phyloP scores from a whole-genome alignment of 2,888 invertebrate genomes.

The Drosophila villosipedis region DNA sequence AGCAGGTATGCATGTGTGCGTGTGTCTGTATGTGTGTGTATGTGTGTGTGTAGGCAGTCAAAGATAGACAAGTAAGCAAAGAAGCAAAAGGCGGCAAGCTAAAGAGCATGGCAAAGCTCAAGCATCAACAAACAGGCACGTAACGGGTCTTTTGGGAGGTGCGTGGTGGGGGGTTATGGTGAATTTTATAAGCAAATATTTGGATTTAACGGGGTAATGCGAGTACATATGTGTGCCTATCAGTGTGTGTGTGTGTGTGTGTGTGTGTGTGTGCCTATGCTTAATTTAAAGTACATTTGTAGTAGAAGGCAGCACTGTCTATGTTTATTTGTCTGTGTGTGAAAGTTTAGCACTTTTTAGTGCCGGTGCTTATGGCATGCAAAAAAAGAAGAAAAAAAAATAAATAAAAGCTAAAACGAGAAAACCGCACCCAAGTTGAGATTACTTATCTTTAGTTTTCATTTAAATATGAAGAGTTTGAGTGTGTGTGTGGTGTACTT shows the following conservation, averaged over 20 bases:
- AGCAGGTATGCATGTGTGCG: neutral
- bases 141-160: conserved; percentile 22
- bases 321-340: conserved; percentile 15
- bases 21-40: conserved; percentile 3
- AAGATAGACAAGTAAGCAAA: conserved; percentile 18
- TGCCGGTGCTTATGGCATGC: conserved; percentile 14
- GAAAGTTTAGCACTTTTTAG: conserved; percentile 25
- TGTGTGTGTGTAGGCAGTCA: neutral
- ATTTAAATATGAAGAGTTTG: conserved; percentile 72
- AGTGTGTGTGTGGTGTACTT: conserved; percentile 40
- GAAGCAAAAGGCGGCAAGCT: conserved; percentile 6
- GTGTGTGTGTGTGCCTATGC: conserved; percentile 27
- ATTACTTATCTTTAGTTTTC: conserved; percentile 79
- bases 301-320: conserved; percentile 26
- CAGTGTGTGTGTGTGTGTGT: conserved; percentile 1
- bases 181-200: conserved; percentile 76
- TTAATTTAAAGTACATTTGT: conserved; percentile 57
- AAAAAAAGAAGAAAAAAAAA: conserved; percentile 3
- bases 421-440: conserved; percentile 74
- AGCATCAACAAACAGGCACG: conserved; percentile 61
- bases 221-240: neutral
- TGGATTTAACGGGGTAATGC: conserved; percentile 71
- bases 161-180: conserved; percentile 18
- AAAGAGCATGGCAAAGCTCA: conserved; percentile 53
- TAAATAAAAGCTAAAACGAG: conserved; percentile 15